These are phyloP conservation scores for Catharus minimus DNA, from an alignment of 2,113 vertebrate species.

Conservation along the genomic window DNA sequence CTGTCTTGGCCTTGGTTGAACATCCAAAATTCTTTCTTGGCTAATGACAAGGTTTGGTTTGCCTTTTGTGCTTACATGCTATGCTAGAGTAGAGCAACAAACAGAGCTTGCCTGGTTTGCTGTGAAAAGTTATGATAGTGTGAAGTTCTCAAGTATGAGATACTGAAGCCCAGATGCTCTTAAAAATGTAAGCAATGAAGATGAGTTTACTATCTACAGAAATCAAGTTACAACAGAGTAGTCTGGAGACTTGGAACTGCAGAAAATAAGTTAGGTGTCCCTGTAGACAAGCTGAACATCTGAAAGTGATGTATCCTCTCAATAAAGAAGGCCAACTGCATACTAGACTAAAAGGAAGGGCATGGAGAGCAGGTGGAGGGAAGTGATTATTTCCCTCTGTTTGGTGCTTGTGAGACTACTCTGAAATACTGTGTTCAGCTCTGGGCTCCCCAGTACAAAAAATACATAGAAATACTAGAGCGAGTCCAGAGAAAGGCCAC, in stretches of 20 bases:
- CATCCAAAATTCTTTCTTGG: neutral
- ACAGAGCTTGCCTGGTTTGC: neutral
- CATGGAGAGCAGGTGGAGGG: neutral
- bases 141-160: neutral
- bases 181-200: neutral
- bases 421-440: neutral
- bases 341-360: neutral
- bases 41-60: neutral
- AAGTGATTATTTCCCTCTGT: neutral
- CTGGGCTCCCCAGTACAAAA: neutral
- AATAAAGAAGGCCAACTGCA: neutral
- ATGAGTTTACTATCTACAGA: neutral
- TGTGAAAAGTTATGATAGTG: neutral
- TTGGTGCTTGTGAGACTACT: neutral
- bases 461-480: neutral
- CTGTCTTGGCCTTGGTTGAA: neutral
- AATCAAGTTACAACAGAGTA: neutral
- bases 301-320: neutral
- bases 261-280: neutral
- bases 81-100: neutral
- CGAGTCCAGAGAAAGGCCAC: neutral
- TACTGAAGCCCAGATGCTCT: neutral
- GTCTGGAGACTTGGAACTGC: neutral
- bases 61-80: neutral
- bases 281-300: neutral